Conservation (phyloP, 1,140 invertebrate species). For the Sitophilus oryzae region DNA sequence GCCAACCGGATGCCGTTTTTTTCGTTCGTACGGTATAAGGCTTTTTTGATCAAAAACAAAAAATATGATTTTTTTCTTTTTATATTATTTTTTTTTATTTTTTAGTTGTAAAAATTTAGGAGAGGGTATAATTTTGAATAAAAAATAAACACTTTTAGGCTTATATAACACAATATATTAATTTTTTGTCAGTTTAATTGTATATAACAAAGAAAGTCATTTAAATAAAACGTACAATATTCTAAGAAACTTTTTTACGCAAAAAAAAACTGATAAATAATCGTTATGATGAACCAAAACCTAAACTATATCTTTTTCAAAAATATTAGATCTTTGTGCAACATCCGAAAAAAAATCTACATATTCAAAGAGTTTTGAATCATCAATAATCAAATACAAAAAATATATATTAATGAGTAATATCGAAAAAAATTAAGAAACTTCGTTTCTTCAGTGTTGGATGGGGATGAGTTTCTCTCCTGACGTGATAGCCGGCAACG, state of each 20-base stretch:
- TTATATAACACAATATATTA: conserved; percentile 8
- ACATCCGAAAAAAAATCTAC: conserved; percentile 1
- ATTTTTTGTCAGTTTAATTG: background rate
- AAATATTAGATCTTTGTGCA: too few species aligned
- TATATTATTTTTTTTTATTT: too few species aligned
- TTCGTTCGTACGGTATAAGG: too few species aligned
- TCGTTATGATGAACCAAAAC: conserved; percentile 4
- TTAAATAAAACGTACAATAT: conserved; percentile 2
- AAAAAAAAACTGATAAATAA: too few species aligned
- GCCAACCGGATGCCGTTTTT: too few species aligned
- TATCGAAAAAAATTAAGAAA: background rate
- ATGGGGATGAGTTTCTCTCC: conserved; percentile 75
- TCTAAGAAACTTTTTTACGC: background rate
- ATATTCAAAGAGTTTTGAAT: background rate
- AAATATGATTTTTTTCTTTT: too few species aligned
- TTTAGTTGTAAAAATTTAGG: background rate
- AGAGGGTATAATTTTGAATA: background rate
- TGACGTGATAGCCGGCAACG: conserved; percentile 66
- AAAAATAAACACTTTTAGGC: background rate
- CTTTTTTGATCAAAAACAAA: too few species aligned
- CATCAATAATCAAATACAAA: background rate
- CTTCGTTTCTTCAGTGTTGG: conserved; percentile 52
- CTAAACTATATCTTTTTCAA: too few species aligned
- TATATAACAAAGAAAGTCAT: background rate
- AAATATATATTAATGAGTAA: background rate